Conservation (phyloP, 2,113 vertebrate genomes). For the Xenopus borealis region DNA sequence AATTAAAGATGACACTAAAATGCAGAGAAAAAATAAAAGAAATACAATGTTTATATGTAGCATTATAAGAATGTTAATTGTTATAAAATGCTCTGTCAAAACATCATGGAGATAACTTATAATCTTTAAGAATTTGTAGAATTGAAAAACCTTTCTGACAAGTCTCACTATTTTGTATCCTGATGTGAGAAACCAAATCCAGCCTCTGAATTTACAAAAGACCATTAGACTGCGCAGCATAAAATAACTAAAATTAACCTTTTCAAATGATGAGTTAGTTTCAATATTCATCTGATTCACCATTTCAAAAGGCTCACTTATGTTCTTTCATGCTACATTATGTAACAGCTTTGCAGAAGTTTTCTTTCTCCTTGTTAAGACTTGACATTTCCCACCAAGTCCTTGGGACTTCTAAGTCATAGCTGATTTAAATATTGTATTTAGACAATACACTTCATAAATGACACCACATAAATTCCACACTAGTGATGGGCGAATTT, state of each 20-base stretch:
- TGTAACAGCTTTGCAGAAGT: not conserved
- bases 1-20: too few species aligned
- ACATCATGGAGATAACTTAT: too few species aligned
- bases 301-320: constrained; percentile 15
- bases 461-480: too few species aligned
- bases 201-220: constrained; percentile 9
- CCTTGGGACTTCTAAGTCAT: not conserved
- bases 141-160: too few species aligned
- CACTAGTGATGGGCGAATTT: too few species aligned
- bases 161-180: constrained; percentile 11
- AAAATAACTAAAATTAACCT: constrained; percentile 29
- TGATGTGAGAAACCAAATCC: not conserved
- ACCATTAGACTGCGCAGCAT: constrained; percentile 18
- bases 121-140: too few species aligned
- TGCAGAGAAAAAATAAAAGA: too few species aligned
- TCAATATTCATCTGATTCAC: constrained; percentile 17
- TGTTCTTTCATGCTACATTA: not conserved
- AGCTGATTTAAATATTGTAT: constrained; percentile 1
- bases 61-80: too few species aligned
- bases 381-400: constrained; percentile 3
- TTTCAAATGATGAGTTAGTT: constrained; percentile 26
- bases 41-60: too few species aligned
- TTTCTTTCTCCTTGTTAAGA: constrained; percentile 11
- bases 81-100: too few species aligned
- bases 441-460: too few species aligned